Conservation (phyloP, 2,113 vertebrate genomes). For the Pantherophis guttatus region DNA sequence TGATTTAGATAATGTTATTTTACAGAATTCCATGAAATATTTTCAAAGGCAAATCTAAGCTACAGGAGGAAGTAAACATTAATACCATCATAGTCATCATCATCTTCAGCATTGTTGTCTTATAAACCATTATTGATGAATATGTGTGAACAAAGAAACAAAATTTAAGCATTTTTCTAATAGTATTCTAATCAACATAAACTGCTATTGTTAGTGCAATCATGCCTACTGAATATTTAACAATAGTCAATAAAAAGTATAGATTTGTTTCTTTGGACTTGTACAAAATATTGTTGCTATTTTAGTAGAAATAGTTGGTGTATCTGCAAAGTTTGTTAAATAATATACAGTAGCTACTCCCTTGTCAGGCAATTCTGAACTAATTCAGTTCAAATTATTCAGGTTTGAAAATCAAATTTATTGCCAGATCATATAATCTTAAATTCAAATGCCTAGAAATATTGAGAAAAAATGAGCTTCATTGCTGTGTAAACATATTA, state of each 20-base stretch:
- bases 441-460: neutral
- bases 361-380: neutral
- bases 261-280: neutral
- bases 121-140: constrained; percentile 21
- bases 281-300: neutral
- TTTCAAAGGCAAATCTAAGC: constrained; percentile 33
- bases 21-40: constrained; percentile 27
- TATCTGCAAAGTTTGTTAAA: neutral
- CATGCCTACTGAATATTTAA: neutral
- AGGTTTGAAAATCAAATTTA: neutral
- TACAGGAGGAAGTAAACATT: constrained; percentile 37
- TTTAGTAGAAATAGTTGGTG: neutral
- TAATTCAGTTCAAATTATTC: neutral
- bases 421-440: neutral
- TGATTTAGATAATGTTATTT: neutral
- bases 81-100: too few species aligned
- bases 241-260: neutral
- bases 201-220: neutral
- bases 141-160: neutral
- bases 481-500: neutral
- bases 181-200: neutral
- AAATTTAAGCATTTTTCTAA: neutral
- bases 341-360: neutral
- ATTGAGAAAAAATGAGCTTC: neutral
- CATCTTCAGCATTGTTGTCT: neutral